phyloP scores from a whole-genome alignment of 1,140 invertebrate genomes.

The Dendrolimus punctatus region DNA sequence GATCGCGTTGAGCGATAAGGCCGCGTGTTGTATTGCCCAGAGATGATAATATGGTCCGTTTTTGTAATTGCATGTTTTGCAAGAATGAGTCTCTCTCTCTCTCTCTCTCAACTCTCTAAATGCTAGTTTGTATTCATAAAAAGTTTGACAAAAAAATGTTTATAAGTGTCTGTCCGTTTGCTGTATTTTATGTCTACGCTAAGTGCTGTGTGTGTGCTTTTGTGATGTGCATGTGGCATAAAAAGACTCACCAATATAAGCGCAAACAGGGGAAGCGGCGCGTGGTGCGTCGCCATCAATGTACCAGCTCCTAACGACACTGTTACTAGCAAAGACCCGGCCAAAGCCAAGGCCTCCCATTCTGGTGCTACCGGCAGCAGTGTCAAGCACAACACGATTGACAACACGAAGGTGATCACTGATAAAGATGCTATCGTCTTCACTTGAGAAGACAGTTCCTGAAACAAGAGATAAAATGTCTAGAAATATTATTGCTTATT shows the following conservation, averaged over 20 bases:
- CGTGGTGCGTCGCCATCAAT: slow-evolving; percentile 70
- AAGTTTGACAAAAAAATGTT: too few relatives aligned
- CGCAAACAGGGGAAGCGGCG: slow-evolving; percentile 77
- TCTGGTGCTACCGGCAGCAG: slow-evolving; percentile 70
- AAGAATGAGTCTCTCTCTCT: too few relatives aligned
- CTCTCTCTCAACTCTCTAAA: too few relatives aligned
- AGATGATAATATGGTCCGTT: too few relatives aligned
- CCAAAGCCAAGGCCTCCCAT: slow-evolving; percentile 68
- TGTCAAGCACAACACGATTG: slow-evolving; percentile 63
- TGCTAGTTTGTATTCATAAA: too few relatives aligned
- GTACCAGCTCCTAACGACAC: slow-evolving; percentile 63
- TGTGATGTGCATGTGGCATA: background rate
- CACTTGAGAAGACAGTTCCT: slow-evolving; percentile 66
- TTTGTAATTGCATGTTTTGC: too few relatives aligned
- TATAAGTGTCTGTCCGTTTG: too few relatives aligned
- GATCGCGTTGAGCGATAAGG: too few relatives aligned
- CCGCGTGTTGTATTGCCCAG: too few relatives aligned
- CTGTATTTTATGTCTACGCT: too few relatives aligned
- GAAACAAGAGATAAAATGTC: slow-evolving; percentile 35
- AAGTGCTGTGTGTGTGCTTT: too few relatives aligned
- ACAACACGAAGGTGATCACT: slow-evolving; percentile 64
- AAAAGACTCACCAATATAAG: slow-evolving; percentile 72
- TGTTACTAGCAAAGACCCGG: slow-evolving; percentile 69
- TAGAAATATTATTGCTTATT: background rate
- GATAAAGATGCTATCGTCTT: slow-evolving; percentile 60